These are phyloP conservation scores for Nipponacmea schrenckii DNA, from an alignment of 2,888 invertebrate species.

Conservation along the genomic window DNA sequence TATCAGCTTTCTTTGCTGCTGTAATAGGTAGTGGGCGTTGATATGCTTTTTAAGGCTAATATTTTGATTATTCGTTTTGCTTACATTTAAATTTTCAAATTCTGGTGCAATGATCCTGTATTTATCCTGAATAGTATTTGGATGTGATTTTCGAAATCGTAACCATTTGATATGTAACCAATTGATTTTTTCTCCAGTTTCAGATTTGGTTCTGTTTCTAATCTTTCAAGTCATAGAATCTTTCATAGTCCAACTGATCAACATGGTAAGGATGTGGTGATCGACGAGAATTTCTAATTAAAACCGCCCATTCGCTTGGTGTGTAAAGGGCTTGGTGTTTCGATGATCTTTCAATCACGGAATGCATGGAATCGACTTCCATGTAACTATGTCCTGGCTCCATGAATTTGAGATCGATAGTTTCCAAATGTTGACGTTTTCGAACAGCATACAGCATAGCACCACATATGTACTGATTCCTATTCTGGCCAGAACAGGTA, in stretches of 20 bases:
- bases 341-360: not conserved
- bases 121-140: not conserved
- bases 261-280: not conserved
- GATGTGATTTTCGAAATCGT: not conserved
- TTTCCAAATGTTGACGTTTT: no score
- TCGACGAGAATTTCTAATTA: not conserved
- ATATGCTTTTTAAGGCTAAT: not conserved
- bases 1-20: not conserved
- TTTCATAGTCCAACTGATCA: not conserved
- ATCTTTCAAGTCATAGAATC: not conserved
- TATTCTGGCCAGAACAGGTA: constrained; percentile 9
- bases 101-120: not conserved
- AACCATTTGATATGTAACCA: not conserved
- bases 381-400: not conserved
- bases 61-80: not conserved
- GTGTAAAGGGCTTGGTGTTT: not conserved
- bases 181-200: not conserved
- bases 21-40: not conserved
- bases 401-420: not conserved
- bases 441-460: not conserved
- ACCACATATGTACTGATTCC: not conserved
- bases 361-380: not conserved
- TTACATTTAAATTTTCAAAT: not conserved
- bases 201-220: not conserved
- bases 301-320: not conserved